A percentile compares a stretch with the other conserved stretches of the same genome.
These are phyloP conservation scores for Zoanthus sansibaricus DNA, from an alignment of 92 coral and sea anemone genomes.

Conservation along the genomic window DNA sequence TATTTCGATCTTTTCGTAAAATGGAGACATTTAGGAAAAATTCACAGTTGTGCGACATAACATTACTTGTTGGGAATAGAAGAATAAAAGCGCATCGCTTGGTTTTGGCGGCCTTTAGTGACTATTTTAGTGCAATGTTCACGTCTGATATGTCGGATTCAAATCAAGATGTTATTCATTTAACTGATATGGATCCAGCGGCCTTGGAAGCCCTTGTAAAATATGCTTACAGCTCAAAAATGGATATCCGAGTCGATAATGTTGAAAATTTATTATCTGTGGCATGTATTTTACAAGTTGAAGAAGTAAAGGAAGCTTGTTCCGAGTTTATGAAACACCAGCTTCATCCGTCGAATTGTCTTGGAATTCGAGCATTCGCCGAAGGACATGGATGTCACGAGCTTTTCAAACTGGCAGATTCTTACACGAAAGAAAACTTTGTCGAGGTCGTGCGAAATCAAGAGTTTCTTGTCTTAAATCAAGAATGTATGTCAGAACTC, in stretches of 20 bases:
- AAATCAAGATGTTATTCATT: conserved; percentile 73
- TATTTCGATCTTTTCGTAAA: conserved; percentile 78
- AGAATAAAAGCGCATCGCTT: conserved; percentile 90
- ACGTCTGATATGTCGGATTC: conserved; percentile 94
- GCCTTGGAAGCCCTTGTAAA: conserved; percentile 87
- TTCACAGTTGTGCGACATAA: conserved; percentile 91
- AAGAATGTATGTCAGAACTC: conserved; percentile 82
- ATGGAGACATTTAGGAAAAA: conserved; percentile 87
- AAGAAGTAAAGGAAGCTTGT: conserved; percentile 91
- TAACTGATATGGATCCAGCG: conserved; percentile 90
- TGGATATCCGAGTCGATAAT: conserved; percentile 95
- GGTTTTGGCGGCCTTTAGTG: conserved; percentile 97
- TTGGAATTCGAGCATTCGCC: conserved; percentile 97
- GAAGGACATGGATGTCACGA: conserved; percentile 94
- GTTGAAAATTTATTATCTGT: conserved; percentile 93
- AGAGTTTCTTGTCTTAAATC: conserved; percentile 84
- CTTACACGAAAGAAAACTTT: conserved; percentile 93
- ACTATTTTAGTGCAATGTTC: conserved; percentile 98
- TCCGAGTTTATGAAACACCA: conserved; percentile 98
- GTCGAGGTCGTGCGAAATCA: conserved; percentile 90
- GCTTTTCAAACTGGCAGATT: conserved; percentile 84
- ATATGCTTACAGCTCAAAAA: conserved; percentile 92
- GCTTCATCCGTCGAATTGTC: conserved; percentile 93
- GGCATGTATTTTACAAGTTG: conserved; percentile 93
- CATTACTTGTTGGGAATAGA: conserved; percentile 86